These are phyloP conservation scores for Agrotis ipsilon DNA, from an alignment of 2,888 invertebrate species.

Conservation along the genomic window DNA sequence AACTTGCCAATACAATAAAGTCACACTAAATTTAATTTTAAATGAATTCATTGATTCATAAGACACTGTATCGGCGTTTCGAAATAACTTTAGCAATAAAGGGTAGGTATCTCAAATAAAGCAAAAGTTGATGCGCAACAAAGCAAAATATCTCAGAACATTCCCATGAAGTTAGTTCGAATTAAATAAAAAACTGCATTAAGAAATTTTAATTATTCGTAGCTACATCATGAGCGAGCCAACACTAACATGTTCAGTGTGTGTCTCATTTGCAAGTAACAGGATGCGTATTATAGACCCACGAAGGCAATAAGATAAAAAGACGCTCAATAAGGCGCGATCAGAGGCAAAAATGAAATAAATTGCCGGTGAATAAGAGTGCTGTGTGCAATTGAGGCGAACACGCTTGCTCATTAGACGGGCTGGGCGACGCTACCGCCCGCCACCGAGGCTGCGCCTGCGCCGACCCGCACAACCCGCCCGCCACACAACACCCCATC, in stretches of 20 bases:
- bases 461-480: conserved; percentile 43
- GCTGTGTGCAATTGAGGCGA: conserved; percentile 90
- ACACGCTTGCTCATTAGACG: conserved; percentile 91
- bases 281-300: conserved; percentile 90
- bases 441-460: conserved; percentile 61
- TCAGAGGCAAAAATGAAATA: conserved; percentile 91
- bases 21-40: conserved; percentile 74
- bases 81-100: conserved; percentile 33
- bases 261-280: conserved; percentile 91
- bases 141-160: conserved; percentile 59
- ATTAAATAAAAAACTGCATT: conserved; percentile 69
- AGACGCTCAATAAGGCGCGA: conserved; percentile 90
- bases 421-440: conserved; percentile 70
- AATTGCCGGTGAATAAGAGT: conserved; percentile 90
- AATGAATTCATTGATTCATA: conserved; percentile 75
- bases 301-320: conserved; percentile 90
- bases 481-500: conserved; percentile 50
- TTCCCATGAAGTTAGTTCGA: conserved; percentile 66
- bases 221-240: conserved; percentile 85
- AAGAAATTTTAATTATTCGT: conserved; percentile 86
- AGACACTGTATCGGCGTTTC: conserved; percentile 12
- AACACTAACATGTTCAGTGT: conserved; percentile 84
- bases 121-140: conserved; percentile 39
- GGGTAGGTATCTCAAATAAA: conserved; percentile 39
- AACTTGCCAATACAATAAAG: conserved; percentile 82